Base-by-base conservation (phyloP, 2,113 vertebrate genomes). In the Pipra filicauda region DNA sequence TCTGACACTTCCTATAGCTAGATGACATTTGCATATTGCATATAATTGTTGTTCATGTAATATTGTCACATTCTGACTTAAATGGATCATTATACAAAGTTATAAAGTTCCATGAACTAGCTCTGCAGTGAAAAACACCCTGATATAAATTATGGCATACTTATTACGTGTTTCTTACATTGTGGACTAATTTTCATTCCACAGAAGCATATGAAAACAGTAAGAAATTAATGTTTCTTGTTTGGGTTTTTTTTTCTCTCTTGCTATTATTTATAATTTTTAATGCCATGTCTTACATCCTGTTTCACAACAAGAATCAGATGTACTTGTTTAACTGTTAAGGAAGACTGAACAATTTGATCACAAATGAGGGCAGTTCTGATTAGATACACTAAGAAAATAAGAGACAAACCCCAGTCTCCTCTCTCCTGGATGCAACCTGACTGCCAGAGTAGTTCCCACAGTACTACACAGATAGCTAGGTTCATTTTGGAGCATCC, bases 401-500 rank as follows among this genome's bases (percentile, higher is more conserved):
- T 44, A 83, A 76, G 82, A 93, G 73, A 22, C 30, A 84, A 94
- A 92, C 0, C 15, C 48, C 65, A 54, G 37, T 39, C 83, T 91
- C 61, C 69, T 62, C 72, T 93, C 84, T 93, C 84, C 76, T 93
- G 88, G 82, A 78, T 74, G 85, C 83, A 94, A n/a, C 57, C 76
- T 89, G 90, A 72, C 83, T 96, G 89, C 85, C 55, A 57, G 61
- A 91, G 85, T 37, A 78, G 83, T 69, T 94, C 83, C 76, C 76
- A 84, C 79, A 74, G 79, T 15, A 86, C 88, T 86, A 4, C 52
- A 52, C 51, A 91, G 85, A 74, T 12, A 97, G 93, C 76, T 24
- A 15, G 79, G 92, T 93, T 96, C 90, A 91, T 95, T 96, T 95
- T 94, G 96, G 95, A 95, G 92, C 91, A 94, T 78, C 96, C 95